Base-by-base conservation (phyloP, 1,140 invertebrate species). In the Copidosoma floridanum region DNA sequence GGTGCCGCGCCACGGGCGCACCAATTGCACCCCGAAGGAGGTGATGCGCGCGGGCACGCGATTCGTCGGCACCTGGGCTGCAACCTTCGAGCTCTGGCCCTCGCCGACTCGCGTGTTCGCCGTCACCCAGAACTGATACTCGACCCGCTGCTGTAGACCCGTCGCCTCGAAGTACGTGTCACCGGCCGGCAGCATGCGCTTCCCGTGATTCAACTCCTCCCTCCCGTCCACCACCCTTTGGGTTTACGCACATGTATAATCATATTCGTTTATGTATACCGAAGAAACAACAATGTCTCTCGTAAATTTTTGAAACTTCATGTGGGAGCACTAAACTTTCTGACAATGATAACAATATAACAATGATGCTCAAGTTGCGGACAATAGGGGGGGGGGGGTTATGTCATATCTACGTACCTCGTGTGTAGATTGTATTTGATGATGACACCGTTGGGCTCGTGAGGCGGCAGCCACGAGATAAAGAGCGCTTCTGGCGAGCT, bases 121-220 rank as follows among this genome's bases (percentile, higher is more conserved):
- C 2, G 89, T 89, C 8, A 92, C 87, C 89, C 89, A 92, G 70
- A 90, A 90, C 71, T 91, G 86, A 72, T 94, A 93, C 61, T 88
- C 86, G 4, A 89, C 88, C 35, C 90, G 85, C 3, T 90, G 88
- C 63, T 89, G 85, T 11, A 94, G 77, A 41, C 84, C 83, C 55
- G 86, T 87, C 2, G 85, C 82, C 69, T 90, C 88, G 65, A 85
- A 89, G 51, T 79, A 83, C 1, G 83, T 84, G 57, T 86, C 85
- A 46, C 85, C 83, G 10, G 84, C 83, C 2, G 83, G 82, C 41
- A 89, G 73, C 18, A 81, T 85, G 61, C 84, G 79, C 69, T 88
- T 89, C 14, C 83, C 84, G 61, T 89, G 86, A 66, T 89, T 88
- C 3, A 88, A 66, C 71, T 89, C 88, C 64, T 88, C 83, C 2